phyloP scores from a whole-genome alignment of 2,888 invertebrate genomes.

The Chirona hameri region DNA sequence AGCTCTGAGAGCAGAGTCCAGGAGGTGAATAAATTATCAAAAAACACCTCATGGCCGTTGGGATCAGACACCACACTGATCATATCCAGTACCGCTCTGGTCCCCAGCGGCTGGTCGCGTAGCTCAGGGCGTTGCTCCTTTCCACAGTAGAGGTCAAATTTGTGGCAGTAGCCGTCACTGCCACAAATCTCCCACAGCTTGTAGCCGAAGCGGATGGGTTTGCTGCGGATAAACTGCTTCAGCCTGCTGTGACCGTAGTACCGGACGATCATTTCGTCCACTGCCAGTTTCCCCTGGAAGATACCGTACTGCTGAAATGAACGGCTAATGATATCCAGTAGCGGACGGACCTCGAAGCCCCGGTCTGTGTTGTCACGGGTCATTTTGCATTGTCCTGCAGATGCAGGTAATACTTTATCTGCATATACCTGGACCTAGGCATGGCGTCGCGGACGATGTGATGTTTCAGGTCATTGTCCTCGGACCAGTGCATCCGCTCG shows the following conservation, averaged over 20 bases:
- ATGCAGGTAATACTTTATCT: background rate
- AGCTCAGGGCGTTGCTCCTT: background rate
- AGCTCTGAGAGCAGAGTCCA: background rate
- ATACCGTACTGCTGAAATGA: background rate
- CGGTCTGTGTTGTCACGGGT: too few species aligned
- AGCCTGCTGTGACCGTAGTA: too few species aligned
- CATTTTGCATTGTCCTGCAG: background rate
- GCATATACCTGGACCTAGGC: background rate
- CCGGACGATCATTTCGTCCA: too few species aligned
- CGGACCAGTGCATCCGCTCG: background rate
- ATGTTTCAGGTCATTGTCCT: background rate
- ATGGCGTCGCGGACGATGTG: background rate
- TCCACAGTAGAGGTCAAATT: background rate
- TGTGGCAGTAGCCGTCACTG: too few species aligned
- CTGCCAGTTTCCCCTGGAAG: background rate
- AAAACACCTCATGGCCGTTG: too few species aligned
- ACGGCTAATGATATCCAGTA: background rate
- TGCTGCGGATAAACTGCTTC: background rate
- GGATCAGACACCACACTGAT: background rate
- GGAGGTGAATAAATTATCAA: too few species aligned
- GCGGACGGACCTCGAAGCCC: slow-evolving; percentile 4
- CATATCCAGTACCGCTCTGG: background rate
- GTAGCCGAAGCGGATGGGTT: background rate
- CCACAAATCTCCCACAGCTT: too few species aligned
- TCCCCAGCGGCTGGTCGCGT: background rate